Evolutionary conservation across 2,888 invertebrate species (phyloP).

Genomic region (Spodoptera picta): DNA sequence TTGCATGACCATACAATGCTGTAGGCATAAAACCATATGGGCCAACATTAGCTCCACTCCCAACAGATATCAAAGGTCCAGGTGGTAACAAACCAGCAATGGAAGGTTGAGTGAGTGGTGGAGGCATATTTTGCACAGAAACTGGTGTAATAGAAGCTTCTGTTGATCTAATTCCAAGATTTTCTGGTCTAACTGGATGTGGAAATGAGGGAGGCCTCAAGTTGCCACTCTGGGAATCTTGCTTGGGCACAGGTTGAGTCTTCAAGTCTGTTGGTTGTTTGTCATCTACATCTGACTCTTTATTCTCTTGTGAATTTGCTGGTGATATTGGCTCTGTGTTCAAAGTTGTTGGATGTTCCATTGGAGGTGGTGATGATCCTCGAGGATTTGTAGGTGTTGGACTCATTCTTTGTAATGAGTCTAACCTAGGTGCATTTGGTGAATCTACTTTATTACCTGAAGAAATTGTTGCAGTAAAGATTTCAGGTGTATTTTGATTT

Average conservation of each 20-base stretch:
- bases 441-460: constrained; percentile 81
- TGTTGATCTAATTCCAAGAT: constrained; percentile 77
- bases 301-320: constrained; percentile 81
- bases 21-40: constrained; percentile 90
- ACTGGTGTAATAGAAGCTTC: constrained; percentile 76
- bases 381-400: constrained; percentile 82
- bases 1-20: constrained; percentile 76
- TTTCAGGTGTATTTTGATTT: constrained; percentile 83
- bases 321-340: constrained; percentile 84
- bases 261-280: constrained; percentile 85
- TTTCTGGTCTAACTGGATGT: constrained; percentile 80
- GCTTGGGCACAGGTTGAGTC: constrained; percentile 78
- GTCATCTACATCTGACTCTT: constrained; percentile 82
- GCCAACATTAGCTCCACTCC: constrained; percentile 87
- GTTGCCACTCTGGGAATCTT: constrained; percentile 70
- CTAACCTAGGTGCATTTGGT: constrained; percentile 79
- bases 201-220: constrained; percentile 77
- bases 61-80: constrained; percentile 89
- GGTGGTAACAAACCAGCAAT: constrained; percentile 88
- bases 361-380: constrained; percentile 80
- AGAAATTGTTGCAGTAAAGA: constrained; percentile 85
- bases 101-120: constrained; percentile 87
- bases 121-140: constrained; percentile 80
- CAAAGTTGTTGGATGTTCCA: constrained; percentile 80
- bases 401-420: constrained; percentile 81